Evolutionary conservation across 2,888 invertebrate genomes (phyloP), one percentile per base, ranked within the genome.

Genomic region (Zeuzera pyrina): DNA sequence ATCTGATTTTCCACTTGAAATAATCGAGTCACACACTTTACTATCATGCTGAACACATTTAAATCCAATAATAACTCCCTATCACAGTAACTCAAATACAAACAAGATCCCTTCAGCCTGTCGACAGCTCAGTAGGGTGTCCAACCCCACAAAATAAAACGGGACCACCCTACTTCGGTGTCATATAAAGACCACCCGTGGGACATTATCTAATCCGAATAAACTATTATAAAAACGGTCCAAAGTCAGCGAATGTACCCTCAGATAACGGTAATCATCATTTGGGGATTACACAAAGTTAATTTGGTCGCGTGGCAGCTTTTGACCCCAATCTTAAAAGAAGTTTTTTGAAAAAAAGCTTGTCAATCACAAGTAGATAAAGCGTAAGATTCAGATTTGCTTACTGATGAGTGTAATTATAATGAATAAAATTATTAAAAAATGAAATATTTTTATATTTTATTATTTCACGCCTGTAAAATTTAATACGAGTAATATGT

Each of bases 161-260:
- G 26, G 29, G 29, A 25, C 16, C 28, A 35, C 30, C 37, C 22
- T n/a, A n/a, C n/a, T n/a, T n/a, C n/a, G n/a, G n/a, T n/a, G n/a
- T n/a, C n/a, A n/a, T n/a, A n/a, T n/a, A n/a, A 25, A 45, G 70
- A 59, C 79, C 78, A 78, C 81, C 81, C 79, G 62, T 62, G 79
- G 78, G 77, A 78, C 67, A 66, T 57, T 69, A 76, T 72, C 68
- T 74, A 71, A 73, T 67, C 73, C 68, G 70, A 72, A 71, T 74
- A 73, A 77, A 72, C 71, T 67, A 66, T 74, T 76, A 63, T 62
- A 72, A 74, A 74, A 74, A 39, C 29, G 12, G 12, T 13, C 13
- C 25, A 25, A 12, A 56, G 59, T 62, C 59, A 58, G 58, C 70
- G 71, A 68, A 66, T 76, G 77, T 64, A 47, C 50, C 55, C 38